Base-by-base conservation (phyloP, 1,140 invertebrate species). In the Yoshiicerus persimilis region DNA sequence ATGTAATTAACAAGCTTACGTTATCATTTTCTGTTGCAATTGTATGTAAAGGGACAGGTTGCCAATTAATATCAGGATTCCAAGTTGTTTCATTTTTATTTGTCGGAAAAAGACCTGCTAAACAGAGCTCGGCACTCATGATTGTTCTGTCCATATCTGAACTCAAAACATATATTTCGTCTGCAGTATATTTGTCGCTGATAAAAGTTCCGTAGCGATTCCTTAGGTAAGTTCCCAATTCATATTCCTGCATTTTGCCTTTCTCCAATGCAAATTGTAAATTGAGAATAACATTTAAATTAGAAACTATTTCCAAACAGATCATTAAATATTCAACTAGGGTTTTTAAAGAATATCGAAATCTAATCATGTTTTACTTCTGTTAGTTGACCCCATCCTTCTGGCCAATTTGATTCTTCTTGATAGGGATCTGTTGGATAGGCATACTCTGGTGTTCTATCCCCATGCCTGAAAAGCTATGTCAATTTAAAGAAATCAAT, bases 401-500 rank as follows among this genome's bases (percentile, higher is more conserved):
- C 95, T 6, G 95, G 95, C 97, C 96, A 97, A 47, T 93, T 92
- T 13, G 75, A 87, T 86, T 93, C 92, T 91, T 96, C 94, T 30
- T 93, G 93, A 91, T 95, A 96, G 0, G 96, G 96, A 93, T 98
- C 97, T 30, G 92, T 96, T 0, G 96, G 95, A 92, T 97, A 98
- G 1, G 94, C 92, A 75, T 94, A 91, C 4, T 96, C 92, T 1
- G 96, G 96, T 30, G 95, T 96, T 89, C 97, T 93, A 91, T 97
- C 97, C 34, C 97, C 97, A 94, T 98, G 97, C 86, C 97, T 93
- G 92, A 93, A 96, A 23, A 96, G 90, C 93, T 94, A n/a, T n/a
- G n/a, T n/a, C 13, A 20, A 16, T 2, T 47, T 47, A 20, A 1
- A 47, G 4, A 47, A 11, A 20, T 4, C 2, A 56, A 56, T 2